Percentiles rank a stretch among this genome's conserved stretches.
Conservation (phyloP, 2,113 vertebrate genomes). For the Thunnus thynnus region DNA sequence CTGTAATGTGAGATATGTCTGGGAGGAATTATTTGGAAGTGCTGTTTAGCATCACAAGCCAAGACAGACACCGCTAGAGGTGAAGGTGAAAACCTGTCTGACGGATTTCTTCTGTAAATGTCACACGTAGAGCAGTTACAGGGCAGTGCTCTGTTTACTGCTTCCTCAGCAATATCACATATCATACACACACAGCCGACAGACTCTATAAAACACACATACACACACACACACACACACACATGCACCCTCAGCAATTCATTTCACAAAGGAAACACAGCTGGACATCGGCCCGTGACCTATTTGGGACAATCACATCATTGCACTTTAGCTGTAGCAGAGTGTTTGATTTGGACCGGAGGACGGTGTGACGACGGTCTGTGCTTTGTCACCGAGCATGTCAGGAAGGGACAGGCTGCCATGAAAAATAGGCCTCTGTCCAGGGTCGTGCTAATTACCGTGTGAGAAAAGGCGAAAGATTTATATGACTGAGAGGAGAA, state of each 20-base stretch:
- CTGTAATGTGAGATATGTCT: constrained; percentile 39
- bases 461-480: constrained; percentile 61
- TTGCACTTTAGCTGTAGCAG: constrained; percentile 33
- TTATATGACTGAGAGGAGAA: constrained; percentile 46
- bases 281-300: constrained; percentile 61
- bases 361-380: constrained; percentile 49
- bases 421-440: constrained; percentile 66
- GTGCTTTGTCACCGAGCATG: constrained; percentile 64
- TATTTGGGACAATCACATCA: constrained; percentile 62
- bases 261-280: constrained; percentile 58
- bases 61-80: constrained; percentile 26
- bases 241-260: constrained; percentile 37
- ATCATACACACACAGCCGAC: constrained; percentile 15
- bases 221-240: constrained; percentile 15
- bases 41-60: constrained; percentile 15
- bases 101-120: constrained; percentile 52
- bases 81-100: constrained; percentile 43
- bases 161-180: constrained; percentile 60
- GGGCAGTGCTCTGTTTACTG: constrained; percentile 37
- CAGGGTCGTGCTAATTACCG: constrained; percentile 59
- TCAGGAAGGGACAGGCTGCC: constrained; percentile 68
- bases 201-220: not conserved
- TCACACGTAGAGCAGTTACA: constrained; percentile 17
- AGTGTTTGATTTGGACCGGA: constrained; percentile 67
- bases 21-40: constrained; percentile 28